Conservation (phyloP, 1,140 invertebrate genomes). For the Reticulitermes speratus region DNA sequence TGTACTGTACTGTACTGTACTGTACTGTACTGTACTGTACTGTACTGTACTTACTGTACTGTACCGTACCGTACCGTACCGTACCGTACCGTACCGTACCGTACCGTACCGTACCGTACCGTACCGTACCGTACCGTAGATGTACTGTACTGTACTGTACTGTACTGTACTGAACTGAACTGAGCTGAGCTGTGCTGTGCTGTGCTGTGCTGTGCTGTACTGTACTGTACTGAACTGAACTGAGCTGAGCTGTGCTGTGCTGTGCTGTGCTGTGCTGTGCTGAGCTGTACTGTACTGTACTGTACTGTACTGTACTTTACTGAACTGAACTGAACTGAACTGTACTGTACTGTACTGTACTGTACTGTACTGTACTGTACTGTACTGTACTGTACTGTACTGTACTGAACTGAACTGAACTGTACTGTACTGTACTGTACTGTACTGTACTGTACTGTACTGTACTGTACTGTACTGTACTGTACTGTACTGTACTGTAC, state of each 20-base stretch:
- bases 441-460: not conserved
- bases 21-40: not conserved
- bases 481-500: not conserved
- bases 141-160: not conserved
- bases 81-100: slow-evolving; percentile 28
- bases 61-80: slow-evolving; percentile 25
- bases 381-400: not conserved
- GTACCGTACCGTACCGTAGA: slow-evolving; percentile 24
- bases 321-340: not conserved
- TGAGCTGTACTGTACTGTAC: not conserved
- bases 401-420: not conserved
- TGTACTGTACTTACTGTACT: too few relatives aligned
- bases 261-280: not conserved
- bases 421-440: not conserved
- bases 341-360: not conserved
- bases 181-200: too few relatives aligned
- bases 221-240: not conserved
- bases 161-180: not conserved
- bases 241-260: not conserved
- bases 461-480: not conserved
- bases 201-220: not conserved
- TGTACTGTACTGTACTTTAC: not conserved
- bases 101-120: slow-evolving; percentile 24
- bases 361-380: not conserved
- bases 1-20: not conserved